A percentile compares a stretch with the other conserved stretches of the same genome.
phyloP scores from a whole-genome alignment of 2,888 invertebrate genomes.

The Spatulosminthurus flaviceps region DNA sequence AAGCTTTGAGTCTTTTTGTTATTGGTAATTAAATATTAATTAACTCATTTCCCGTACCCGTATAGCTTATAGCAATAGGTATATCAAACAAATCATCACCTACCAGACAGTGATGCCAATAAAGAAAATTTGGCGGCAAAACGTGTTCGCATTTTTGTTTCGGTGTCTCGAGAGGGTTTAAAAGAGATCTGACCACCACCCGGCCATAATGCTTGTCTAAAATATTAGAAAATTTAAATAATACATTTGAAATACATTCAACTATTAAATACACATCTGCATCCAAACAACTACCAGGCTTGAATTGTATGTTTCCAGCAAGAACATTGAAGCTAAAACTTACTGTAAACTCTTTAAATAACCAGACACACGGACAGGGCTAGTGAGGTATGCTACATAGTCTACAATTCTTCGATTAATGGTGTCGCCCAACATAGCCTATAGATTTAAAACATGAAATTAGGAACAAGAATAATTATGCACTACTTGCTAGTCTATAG shows the following conservation, averaged over 20 bases:
- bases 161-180: slow-evolving; percentile 69
- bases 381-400: slow-evolving; percentile 84
- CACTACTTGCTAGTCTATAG: no score
- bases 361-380: slow-evolving; percentile 86
- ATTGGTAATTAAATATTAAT: no score
- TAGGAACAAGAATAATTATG: not conserved
- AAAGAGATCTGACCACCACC: slow-evolving; percentile 70
- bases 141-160: slow-evolving; percentile 78
- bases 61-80: no score
- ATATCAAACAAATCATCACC: no score
- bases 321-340: slow-evolving; percentile 65
- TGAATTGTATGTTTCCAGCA: no score
- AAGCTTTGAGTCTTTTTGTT: no score
- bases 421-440: slow-evolving; percentile 81
- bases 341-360: slow-evolving; percentile 86
- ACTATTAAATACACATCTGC: no score
- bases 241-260: not conserved
- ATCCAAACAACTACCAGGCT: no score
- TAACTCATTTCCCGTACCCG: no score
- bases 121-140: slow-evolving; percentile 87
- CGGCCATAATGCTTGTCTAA: slow-evolving; percentile 72
- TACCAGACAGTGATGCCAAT: slow-evolving; percentile 83
- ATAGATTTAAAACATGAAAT: slow-evolving; percentile 28
- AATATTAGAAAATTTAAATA: slow-evolving; percentile 41
- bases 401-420: slow-evolving; percentile 88